Percentiles rank a stretch among this genome's conserved stretches.
Conservation (phyloP, 35 echinoderm and acorn worm genomes). For the Apostichopus californicus region DNA sequence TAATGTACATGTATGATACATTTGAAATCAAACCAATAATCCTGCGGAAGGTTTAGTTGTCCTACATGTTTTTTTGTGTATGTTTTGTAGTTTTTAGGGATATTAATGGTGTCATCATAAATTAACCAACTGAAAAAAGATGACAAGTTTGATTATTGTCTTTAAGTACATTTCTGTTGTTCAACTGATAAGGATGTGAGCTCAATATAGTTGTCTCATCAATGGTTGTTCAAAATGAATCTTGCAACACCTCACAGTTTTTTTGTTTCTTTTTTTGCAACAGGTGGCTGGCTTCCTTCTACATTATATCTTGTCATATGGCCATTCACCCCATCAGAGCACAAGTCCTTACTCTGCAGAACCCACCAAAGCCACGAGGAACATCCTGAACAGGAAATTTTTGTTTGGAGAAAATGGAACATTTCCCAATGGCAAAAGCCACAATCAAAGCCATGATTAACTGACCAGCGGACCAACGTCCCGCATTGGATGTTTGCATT, state of each 20-base stretch:
- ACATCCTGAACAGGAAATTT: neutral
- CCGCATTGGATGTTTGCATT: neutral
- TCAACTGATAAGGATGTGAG: neutral
- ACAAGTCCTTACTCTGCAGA: slow-evolving; percentile 8
- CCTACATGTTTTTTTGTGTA: too few species aligned
- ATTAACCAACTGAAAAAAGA: too few species aligned
- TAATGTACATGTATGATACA: too few species aligned
- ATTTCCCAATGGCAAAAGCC: slow-evolving; percentile 14
- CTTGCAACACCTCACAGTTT: neutral
- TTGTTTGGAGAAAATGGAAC: slow-evolving; percentile 1
- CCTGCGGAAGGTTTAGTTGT: too few species aligned
- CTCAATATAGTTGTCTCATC: neutral
- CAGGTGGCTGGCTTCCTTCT: slow-evolving; percentile 4
- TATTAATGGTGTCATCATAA: too few species aligned
- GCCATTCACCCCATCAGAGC: neutral
- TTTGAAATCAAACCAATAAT: too few species aligned
- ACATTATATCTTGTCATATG: neutral
- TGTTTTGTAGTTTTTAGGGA: too few species aligned
- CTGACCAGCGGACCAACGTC: neutral
- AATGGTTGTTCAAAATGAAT: neutral
- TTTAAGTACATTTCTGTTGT: neutral
- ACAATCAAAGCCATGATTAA: neutral
- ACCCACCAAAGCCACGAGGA: neutral
- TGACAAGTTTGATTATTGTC: too few species aligned
- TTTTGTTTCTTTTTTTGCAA: neutral